A percentile compares a stretch with the other conserved stretches of the same genome.
Conservation (phyloP, 1,140 invertebrate genomes). For the Maconellicoccus hirsutus region DNA sequence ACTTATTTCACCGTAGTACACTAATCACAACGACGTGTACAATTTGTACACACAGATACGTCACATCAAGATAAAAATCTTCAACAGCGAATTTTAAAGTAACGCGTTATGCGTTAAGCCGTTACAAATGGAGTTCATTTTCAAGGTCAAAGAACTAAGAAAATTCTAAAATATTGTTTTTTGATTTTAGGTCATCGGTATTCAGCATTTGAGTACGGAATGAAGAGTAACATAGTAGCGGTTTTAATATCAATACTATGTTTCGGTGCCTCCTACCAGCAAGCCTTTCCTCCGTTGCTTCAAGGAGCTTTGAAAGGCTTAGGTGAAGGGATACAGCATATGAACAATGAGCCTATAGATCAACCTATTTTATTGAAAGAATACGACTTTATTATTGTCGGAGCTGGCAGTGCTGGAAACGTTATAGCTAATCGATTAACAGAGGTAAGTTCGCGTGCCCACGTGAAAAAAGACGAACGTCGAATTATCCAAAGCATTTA, state of each 20-base stretch:
- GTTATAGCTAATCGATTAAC: constrained; percentile 29
- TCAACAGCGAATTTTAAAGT: too few relatives aligned
- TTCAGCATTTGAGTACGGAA: neutral
- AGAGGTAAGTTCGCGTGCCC: constrained; percentile 29
- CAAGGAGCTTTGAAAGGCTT: constrained; percentile 26
- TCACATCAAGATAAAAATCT: too few relatives aligned
- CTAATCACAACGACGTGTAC: too few relatives aligned
- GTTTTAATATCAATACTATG: neutral
- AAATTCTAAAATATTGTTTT: too few relatives aligned
- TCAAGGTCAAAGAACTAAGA: too few relatives aligned
- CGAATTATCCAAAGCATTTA: too few relatives aligned
- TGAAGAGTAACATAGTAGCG: neutral
- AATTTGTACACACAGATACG: too few relatives aligned
- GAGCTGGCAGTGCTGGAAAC: constrained; percentile 29
- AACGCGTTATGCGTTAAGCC: too few relatives aligned
- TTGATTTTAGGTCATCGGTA: neutral
- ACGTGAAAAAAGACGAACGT: too few relatives aligned
- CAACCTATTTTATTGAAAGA: constrained; percentile 28
- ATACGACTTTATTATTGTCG: constrained; percentile 31
- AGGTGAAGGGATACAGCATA: constrained; percentile 23
- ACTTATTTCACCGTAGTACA: too few relatives aligned
- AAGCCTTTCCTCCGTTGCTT: constrained; percentile 29
- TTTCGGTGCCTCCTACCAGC: neutral
- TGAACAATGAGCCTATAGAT: constrained; percentile 41
- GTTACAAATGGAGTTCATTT: too few relatives aligned